phyloP scores from a whole-genome alignment of 2,797 vertebrate species.

The Sciurus vulgaris region DNA sequence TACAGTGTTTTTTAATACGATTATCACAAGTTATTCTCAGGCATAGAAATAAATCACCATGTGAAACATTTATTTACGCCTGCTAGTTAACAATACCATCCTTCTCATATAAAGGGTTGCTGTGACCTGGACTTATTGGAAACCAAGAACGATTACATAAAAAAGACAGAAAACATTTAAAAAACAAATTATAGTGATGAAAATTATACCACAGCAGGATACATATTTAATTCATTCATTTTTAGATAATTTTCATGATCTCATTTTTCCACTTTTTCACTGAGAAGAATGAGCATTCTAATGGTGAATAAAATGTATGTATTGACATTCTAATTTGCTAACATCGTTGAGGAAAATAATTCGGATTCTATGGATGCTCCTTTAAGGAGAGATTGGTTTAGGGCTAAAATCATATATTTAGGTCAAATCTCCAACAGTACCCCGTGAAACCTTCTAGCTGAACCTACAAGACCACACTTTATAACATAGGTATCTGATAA shows the following conservation, averaged over 20 bases:
- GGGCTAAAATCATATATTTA: not conserved
- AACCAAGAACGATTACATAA: conserved; percentile 17
- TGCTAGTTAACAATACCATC: not conserved
- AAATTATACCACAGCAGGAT: not conserved
- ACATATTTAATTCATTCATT: conserved; percentile 19
- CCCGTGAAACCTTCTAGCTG: not conserved
- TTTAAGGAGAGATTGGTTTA: not conserved
- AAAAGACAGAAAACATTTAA: conserved; percentile 6
- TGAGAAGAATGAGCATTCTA: not conserved
- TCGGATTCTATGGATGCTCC: not conserved
- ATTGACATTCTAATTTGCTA: not conserved
- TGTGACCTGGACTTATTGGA: conserved; percentile 46
- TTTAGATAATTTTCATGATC: not conserved
- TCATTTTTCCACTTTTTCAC: not conserved
- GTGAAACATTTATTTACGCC: conserved; percentile 14
- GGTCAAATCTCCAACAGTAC: not conserved
- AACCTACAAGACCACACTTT: not conserved
- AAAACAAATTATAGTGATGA: not conserved
- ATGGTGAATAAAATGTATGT: not conserved
- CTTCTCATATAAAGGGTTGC: not conserved
- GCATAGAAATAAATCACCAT: conserved; percentile 49
- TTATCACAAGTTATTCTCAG: conserved; percentile 64
- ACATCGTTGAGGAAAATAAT: not conserved
- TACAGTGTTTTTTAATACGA: not conserved
- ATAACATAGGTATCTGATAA: not conserved